phyloP scores from a whole-genome alignment of 2,888 invertebrate genomes.

The Linnaemya tessellans region DNA sequence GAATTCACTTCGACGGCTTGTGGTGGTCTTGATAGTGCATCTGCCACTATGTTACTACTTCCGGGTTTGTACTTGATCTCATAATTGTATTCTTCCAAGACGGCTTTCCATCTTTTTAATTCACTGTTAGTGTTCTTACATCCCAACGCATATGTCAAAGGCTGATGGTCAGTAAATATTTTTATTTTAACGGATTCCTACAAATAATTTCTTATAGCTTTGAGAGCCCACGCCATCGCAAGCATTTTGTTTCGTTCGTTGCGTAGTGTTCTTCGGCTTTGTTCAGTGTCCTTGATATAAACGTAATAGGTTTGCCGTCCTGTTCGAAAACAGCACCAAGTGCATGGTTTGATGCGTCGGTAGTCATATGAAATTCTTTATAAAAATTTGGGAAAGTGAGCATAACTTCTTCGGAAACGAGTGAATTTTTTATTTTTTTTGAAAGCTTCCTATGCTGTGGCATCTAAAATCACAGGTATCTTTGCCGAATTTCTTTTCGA shows the following conservation, averaged over 20 bases:
- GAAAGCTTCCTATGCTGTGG: slow-evolving; percentile 7
- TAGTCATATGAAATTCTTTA: slow-evolving; percentile 46
- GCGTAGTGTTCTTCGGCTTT: slow-evolving; percentile 64
- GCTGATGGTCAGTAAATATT: no score
- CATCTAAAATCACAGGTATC: not conserved
- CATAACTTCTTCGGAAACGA: slow-evolving; percentile 17
- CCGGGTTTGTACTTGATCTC: slow-evolving; percentile 36
- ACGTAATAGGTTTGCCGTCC: slow-evolving; percentile 47
- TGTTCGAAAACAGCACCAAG: slow-evolving; percentile 32
- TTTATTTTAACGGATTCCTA: no score
- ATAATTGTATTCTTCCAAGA: slow-evolving; percentile 31
- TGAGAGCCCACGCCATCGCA: no score
- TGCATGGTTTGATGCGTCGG: slow-evolving; percentile 35
- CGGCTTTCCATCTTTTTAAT: no score
- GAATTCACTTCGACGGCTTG: not conserved
- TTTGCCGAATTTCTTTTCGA: slow-evolving; percentile 4
- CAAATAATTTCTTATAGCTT: no score
- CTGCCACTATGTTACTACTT: slow-evolving; percentile 4
- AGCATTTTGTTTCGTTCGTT: no score
- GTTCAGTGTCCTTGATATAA: slow-evolving; percentile 54
- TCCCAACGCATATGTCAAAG: no score
- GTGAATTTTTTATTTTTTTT: slow-evolving; percentile 15
- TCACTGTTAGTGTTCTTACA: no score
- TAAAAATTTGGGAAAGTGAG: slow-evolving; percentile 20
- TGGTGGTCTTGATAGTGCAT: slow-evolving; percentile 26